Base-by-base conservation (phyloP, 2,797 vertebrate species). In the Pelochelys cantorii region DNA sequence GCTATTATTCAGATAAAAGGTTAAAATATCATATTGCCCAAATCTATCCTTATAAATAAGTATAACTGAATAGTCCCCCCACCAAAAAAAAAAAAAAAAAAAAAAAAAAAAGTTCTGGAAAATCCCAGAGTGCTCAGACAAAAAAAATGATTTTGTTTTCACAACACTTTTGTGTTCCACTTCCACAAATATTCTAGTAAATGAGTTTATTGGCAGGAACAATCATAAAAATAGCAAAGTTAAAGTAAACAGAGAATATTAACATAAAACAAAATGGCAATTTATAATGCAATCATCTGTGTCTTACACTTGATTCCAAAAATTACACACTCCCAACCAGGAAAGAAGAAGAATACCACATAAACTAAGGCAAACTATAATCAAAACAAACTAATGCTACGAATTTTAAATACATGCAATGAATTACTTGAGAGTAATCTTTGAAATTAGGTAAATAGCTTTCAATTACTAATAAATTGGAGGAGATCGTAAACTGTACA, bases 341-440 rank as follows among this genome's bases (percentile, higher is more conserved):
- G 56, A 65, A 79, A 77, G 23, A 25, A 5, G 57, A 15, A 37
- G 5, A 79, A 88, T 65, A 55, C 84, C 2, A 5, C 37, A 29
- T 60, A 88, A 83, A 9, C 29, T 78, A 79, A 27, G 42, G 48
- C 74, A 84, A 90, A 87, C 81, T 34, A 14, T 53, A 79, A 54
- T 60, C 52, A 56, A 56, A 95, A 81, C 0, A 0, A 53, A 2
- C 5, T 3, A 52, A 27, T 27, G 5, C 79, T 84, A 18, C 10
- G 1, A 4, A 11, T 1, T 60, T 25, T 79, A 7, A 48, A n/a
- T 27, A 0, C 0, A 0, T 9, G 7, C 42, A 65, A n/a, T 14
- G 88, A 84, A 96, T 6, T 42, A 25, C 34, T 3, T 1, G 23
- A 85, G 42, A 87, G 29, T 2, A 13, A 52, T 25, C 10, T 62